Evolutionary conservation across 1,140 invertebrate species (phyloP).

Genomic region (Ridgeia piscesae): DNA sequence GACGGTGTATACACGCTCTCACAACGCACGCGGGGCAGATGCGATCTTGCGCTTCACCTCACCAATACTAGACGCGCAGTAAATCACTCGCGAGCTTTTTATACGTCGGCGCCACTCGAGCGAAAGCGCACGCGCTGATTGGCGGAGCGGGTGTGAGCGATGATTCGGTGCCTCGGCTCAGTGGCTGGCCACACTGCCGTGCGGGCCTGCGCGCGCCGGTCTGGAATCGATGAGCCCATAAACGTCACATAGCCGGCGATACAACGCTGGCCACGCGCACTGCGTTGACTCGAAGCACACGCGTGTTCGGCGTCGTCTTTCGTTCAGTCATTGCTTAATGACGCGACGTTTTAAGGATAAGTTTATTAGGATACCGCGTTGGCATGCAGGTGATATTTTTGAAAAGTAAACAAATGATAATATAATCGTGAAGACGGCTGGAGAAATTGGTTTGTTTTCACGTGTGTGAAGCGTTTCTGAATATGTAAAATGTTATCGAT

Average conservation of each 20-base stretch:
- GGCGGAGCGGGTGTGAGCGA: not conserved
- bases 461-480: not conserved
- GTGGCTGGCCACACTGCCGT: not conserved
- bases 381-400: not conserved
- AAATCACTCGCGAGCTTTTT: not conserved
- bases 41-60: not conserved
- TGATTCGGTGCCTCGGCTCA: not conserved
- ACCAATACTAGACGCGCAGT: not conserved
- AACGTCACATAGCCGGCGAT: not conserved
- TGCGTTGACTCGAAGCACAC: not conserved
- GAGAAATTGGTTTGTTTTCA: not conserved
- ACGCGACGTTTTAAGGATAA: not conserved
- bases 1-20: not conserved
- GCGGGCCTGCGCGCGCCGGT: not conserved
- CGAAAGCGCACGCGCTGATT: not conserved
- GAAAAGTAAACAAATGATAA: not conserved
- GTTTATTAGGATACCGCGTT: not conserved
- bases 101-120: not conserved
- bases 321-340: not conserved
- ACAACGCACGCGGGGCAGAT: not conserved
- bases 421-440: not conserved
- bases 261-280: not conserved
- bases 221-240: not conserved
- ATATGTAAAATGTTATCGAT: not conserved
- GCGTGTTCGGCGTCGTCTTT: not conserved